Percentiles rank a stretch among this genome's conserved stretches.
Conservation (phyloP, 2,888 invertebrate genomes). For the Pilophorus perplexus region DNA sequence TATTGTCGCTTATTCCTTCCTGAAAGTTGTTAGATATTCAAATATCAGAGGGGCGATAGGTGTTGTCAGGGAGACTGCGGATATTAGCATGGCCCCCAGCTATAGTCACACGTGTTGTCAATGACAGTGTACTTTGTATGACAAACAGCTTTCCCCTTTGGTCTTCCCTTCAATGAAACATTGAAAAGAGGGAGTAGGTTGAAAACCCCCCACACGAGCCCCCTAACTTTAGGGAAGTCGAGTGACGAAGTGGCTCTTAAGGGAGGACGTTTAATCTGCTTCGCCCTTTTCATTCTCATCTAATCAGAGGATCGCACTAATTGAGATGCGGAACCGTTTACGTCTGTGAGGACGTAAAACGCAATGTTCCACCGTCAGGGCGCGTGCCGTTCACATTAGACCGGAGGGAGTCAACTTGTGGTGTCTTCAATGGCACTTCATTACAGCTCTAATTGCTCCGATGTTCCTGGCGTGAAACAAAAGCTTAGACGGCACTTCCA, state of each 20-base stretch:
- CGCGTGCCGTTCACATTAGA: no score
- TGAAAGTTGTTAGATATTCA: constrained; percentile 20
- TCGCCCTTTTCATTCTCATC: constrained; percentile 10
- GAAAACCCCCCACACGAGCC: not conserved
- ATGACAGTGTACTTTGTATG: constrained; percentile 36
- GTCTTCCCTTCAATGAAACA: not conserved
- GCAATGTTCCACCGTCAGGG: no score
- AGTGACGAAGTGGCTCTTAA: constrained; percentile 17
- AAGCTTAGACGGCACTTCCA: no score
- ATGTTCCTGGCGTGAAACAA: no score
- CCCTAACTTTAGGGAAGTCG: not conserved
- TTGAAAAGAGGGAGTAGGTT: not conserved
- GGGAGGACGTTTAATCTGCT: not conserved
- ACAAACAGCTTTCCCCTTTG: constrained; percentile 25
- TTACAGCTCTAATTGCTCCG: no score
- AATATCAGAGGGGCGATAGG: constrained; percentile 16
- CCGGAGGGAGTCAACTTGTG: no score
- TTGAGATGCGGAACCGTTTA: not conserved
- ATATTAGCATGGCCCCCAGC: constrained; percentile 36
- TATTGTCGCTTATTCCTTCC: not conserved
- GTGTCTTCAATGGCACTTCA: no score
- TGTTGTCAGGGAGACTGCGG: constrained; percentile 14
- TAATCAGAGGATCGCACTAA: constrained; percentile 11
- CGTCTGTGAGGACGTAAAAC: not conserved
- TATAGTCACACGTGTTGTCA: constrained; percentile 38